Percentiles rank a stretch among this genome's conserved stretches.
These are phyloP conservation scores for Junonia oenone DNA, from an alignment of 2,888 invertebrate species.

Conservation along the genomic window DNA sequence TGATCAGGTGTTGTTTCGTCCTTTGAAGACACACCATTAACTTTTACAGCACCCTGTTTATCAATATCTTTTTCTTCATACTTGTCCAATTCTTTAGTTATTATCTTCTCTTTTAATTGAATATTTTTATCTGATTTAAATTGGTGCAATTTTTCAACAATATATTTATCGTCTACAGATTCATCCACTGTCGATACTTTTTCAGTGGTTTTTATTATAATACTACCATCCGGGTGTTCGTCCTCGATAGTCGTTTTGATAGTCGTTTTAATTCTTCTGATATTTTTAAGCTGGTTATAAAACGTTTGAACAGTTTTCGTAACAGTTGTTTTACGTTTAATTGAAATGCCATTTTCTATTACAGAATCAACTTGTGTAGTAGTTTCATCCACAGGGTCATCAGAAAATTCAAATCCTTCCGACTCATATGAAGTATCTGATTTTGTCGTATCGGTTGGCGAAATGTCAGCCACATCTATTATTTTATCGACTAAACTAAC, in stretches of 20 bases:
- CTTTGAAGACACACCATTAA: slow-evolving; percentile 20
- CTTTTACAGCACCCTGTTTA: slow-evolving; percentile 28
- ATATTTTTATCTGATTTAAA: neutral
- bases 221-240: slow-evolving; percentile 39
- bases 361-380: slow-evolving; percentile 32
- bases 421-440: slow-evolving; percentile 11
- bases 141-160: slow-evolving; percentile 14
- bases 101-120: neutral
- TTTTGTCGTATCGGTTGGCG: neutral
- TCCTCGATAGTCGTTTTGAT: slow-evolving; percentile 38
- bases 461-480: neutral
- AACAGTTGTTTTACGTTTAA: slow-evolving; percentile 37
- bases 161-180: slow-evolving; percentile 14
- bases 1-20: neutral
- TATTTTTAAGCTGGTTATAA: slow-evolving; percentile 27
- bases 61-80: slow-evolving; percentile 32
- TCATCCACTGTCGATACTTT: slow-evolving; percentile 36
- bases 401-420: slow-evolving; percentile 24
- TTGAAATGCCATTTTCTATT: slow-evolving; percentile 33
- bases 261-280: slow-evolving; percentile 37
- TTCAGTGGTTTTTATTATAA: slow-evolving; percentile 38
- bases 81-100: slow-evolving; percentile 4
- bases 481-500: slow-evolving; percentile 13
- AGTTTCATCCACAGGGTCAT: slow-evolving; percentile 28
- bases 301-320: slow-evolving; percentile 36